Percentiles rank a stretch among this genome's conserved stretches.
phyloP scores from a whole-genome alignment of 2,888 invertebrate genomes.

The Cheilosia pagana region DNA sequence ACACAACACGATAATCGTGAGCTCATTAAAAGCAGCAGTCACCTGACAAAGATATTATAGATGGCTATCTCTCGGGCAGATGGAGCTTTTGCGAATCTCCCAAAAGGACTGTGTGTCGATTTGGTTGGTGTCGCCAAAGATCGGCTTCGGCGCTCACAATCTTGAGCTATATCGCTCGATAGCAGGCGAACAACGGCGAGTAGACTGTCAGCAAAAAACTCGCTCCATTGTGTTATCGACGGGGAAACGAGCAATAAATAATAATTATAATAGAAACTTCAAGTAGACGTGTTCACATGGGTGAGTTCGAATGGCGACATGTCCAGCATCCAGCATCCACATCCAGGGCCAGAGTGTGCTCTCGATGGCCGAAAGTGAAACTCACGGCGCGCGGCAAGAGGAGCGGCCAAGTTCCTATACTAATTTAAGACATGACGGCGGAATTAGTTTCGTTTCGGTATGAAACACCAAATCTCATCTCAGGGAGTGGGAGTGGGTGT shows the following conservation, averaged over 20 bases:
- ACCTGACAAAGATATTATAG: slow-evolving; percentile 73
- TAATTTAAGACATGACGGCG: slow-evolving; percentile 48
- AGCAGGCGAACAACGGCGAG: not conserved
- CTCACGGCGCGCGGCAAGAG: slow-evolving; percentile 4
- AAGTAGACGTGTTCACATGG: slow-evolving; percentile 40
- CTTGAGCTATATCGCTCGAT: slow-evolving; percentile 48
- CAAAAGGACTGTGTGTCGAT: slow-evolving; percentile 30
- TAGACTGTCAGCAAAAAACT: not conserved
- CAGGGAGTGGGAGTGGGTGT: slow-evolving; percentile 60
- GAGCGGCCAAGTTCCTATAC: slow-evolving; percentile 28
- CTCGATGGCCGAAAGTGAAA: slow-evolving; percentile 64
- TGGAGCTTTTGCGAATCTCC: slow-evolving; percentile 64
- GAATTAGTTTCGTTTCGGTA: slow-evolving; percentile 53
- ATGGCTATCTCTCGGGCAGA: slow-evolving; percentile 71
- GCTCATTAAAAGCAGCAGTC: slow-evolving; percentile 71
- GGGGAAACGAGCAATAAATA: slow-evolving; percentile 65
- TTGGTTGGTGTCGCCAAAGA: slow-evolving; percentile 58
- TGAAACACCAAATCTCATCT: slow-evolving; percentile 3
- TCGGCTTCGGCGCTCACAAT: slow-evolving; percentile 43
- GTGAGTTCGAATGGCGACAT: slow-evolving; percentile 11
- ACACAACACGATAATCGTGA: slow-evolving; percentile 69
- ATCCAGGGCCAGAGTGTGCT: slow-evolving; percentile 2
- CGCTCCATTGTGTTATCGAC: slow-evolving; percentile 63
- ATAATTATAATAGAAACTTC: slow-evolving; percentile 66
- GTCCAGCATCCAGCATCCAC: slow-evolving; percentile 18